Evolutionary conservation across 2,113 vertebrate genomes (phyloP).

Genomic region (Proteles cristata): DNA sequence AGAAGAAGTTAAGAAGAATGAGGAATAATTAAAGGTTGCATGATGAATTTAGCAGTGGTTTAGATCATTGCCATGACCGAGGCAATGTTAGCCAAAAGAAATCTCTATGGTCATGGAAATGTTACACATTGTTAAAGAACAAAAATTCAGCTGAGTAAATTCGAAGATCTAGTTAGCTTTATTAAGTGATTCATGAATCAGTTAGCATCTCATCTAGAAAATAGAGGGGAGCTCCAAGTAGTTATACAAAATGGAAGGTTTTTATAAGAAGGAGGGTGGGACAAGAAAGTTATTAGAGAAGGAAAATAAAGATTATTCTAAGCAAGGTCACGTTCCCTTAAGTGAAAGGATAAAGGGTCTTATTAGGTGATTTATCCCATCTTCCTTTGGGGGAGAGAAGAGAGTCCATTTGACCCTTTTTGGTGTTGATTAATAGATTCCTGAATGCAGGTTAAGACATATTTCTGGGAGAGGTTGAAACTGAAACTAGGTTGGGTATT

Average conservation of each 20-base stretch:
- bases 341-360: background rate
- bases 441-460: background rate
- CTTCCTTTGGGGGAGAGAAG: background rate
- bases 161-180: background rate
- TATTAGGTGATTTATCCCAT: background rate
- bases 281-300: background rate
- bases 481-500: background rate
- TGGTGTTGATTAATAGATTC: background rate
- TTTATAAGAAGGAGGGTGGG: background rate
- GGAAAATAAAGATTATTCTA: background rate
- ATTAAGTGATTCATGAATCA: background rate
- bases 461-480: background rate
- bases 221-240: background rate
- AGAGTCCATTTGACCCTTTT: background rate
- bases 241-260: background rate
- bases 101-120: background rate
- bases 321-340: background rate
- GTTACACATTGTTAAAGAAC: background rate
- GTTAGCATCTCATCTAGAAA: background rate
- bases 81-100: background rate
- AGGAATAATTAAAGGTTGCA: background rate
- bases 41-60: background rate
- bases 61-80: background rate
- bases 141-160: background rate
- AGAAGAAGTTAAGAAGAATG: background rate